Evolutionary conservation across 92 coral and sea anemone species (phyloP), one percentile per base, ranked within the genome.

Genomic region (Phenganax subtilis): DNA sequence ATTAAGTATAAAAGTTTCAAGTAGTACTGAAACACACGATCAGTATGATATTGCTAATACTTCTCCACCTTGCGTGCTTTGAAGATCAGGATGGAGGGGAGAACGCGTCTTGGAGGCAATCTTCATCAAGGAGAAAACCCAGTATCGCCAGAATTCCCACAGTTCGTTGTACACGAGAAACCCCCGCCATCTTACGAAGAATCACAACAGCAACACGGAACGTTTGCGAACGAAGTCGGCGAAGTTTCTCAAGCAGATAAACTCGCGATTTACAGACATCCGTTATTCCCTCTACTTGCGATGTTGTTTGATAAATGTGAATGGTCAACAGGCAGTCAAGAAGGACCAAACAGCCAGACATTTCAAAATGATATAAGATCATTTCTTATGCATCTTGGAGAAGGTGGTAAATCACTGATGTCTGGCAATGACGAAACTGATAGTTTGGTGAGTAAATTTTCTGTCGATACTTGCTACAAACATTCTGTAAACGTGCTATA

Each of bases 251-350:
- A 92, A 75, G 85, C 87, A 54, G 99, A 96, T 66, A 96, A 96
- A 85, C 80, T 86, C 59, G 90, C 92, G 6, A 96, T 96, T 78
- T 96, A 96, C 80, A 96, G 96, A 37, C 99, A 96, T 85, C 99
- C 99, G 16, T 85, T 96, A 77, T 90, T 96, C 83, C 97, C 99
- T 71, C 83, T 96, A 67, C 91, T 96, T 7, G 97, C 97, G 2
- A 92, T 90, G 93, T 63, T 96, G 87, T 91, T 96, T 81, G 99
- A 96, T 55, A 96, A 96, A 80, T 96, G 99, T 89, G 99, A 96
- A 81, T 91, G 89, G 71, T 90, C 99, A 58, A 96, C 99, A n/a
- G 92, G 87, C 66, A 96, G 96, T 9, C 89, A 91, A 64, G 99
- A 96, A 25, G 91, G 93, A 12, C 90, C 96, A 53, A 91, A 92